Conservation (phyloP, 2,888 invertebrate species). For the Lamellibrachia satsuma region DNA sequence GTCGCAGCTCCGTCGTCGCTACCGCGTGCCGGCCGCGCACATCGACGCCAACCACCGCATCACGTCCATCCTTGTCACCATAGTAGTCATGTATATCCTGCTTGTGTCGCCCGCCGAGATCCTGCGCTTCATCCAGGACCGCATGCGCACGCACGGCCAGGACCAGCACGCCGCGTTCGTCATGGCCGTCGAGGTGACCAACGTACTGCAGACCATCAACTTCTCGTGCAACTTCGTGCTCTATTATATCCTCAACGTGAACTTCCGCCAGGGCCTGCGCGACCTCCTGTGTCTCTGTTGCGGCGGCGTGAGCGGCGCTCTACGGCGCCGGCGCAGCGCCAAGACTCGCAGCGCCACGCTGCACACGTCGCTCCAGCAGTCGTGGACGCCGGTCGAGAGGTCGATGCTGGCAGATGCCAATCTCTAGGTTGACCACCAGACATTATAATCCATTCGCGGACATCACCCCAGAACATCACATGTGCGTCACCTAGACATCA, state of each 20-base stretch:
- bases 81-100: constrained; percentile 60
- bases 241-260: constrained; percentile 40
- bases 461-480: too few relatives aligned
- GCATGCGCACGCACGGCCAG: background rate
- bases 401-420: background rate
- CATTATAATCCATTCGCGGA: too few relatives aligned
- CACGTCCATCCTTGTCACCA: constrained; percentile 59
- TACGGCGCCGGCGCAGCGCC: background rate
- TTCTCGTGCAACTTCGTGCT: constrained; percentile 42
- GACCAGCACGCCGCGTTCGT: constrained; percentile 22
- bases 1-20: constrained; percentile 50
- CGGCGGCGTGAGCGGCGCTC: constrained; percentile 24
- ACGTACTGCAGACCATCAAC: constrained; percentile 41
- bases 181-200: constrained; percentile 38
- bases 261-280: constrained; percentile 38
- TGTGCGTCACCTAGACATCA: too few relatives aligned
- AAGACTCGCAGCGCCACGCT: background rate
- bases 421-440: background rate
- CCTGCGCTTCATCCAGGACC: constrained; percentile 46
- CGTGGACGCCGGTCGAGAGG: background rate
- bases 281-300: constrained; percentile 33
- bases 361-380: background rate
- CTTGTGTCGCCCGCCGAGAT: constrained; percentile 62
- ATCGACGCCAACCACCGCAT: constrained; percentile 49
- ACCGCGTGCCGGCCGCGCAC: constrained; percentile 50